phyloP scores from a whole-genome alignment of 2,797 vertebrate species.

The Euthynnus affinis region DNA sequence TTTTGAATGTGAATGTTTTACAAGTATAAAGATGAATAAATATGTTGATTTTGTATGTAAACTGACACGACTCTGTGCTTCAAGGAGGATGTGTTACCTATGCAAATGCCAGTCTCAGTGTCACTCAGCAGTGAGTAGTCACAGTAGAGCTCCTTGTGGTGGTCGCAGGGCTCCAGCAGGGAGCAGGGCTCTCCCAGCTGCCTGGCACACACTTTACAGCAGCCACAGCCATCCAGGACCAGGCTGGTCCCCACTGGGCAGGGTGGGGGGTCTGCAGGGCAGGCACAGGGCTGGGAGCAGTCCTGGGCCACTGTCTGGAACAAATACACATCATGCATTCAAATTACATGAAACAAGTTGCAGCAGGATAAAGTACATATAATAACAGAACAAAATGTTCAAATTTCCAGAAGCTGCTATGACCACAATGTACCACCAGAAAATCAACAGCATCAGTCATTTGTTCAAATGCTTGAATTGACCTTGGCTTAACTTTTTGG shows the following conservation, averaged over 20 bases:
- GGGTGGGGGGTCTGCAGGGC: slow-evolving; percentile 72
- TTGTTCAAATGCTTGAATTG: too few relatives aligned
- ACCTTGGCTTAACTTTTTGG: too few relatives aligned
- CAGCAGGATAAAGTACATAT: neutral
- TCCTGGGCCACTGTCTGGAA: slow-evolving; percentile 76
- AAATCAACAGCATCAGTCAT: too few relatives aligned
- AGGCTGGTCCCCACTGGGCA: slow-evolving; percentile 85
- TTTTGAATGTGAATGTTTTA: neutral
- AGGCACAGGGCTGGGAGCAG: slow-evolving; percentile 82
- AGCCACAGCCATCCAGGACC: slow-evolving; percentile 86
- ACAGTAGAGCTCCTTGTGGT: slow-evolving; percentile 87
- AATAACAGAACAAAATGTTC: too few relatives aligned
- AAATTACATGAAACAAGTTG: neutral
- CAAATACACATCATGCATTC: neutral
- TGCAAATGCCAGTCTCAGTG: slow-evolving; percentile 82
- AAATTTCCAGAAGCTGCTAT: too few relatives aligned
- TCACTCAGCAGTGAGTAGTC: slow-evolving; percentile 78
- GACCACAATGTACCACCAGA: too few relatives aligned
- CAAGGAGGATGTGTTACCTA: slow-evolving; percentile 74
- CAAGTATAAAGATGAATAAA: neutral
- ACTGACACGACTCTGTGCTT: neutral
- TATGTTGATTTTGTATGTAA: too few relatives aligned
- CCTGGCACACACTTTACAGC: slow-evolving; percentile 88
- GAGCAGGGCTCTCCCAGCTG: slow-evolving; percentile 85
- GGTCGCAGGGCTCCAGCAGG: slow-evolving; percentile 83